Evolutionary conservation across 2,797 vertebrate species (phyloP).

Genomic region (Percopsis omiscomaycus): DNA sequence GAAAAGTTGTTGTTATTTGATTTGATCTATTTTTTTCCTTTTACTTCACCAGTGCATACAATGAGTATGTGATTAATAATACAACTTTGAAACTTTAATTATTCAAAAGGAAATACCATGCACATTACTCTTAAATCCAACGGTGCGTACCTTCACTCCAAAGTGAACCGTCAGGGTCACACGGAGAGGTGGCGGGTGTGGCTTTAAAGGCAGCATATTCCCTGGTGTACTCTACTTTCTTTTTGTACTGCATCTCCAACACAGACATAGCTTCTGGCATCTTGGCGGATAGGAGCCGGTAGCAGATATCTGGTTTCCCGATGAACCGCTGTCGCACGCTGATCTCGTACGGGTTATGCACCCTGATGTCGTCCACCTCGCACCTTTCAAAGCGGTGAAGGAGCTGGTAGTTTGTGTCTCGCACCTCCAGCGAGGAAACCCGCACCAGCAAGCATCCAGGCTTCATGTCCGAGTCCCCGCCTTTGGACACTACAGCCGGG

Average conservation of each 20-base stretch:
- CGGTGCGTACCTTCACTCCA: conserved; percentile 79
- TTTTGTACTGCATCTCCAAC: conserved; percentile 86
- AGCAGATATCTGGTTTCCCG: conserved; percentile 86
- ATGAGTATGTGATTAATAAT: no score
- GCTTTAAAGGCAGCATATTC: conserved; percentile 76
- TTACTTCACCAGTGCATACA: no score
- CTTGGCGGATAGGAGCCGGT: conserved; percentile 84
- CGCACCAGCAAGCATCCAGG: conserved; percentile 83
- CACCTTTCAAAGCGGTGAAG: conserved; percentile 83
- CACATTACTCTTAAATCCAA: not conserved
- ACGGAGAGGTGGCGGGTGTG: conserved; percentile 65
- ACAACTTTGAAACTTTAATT: no score
- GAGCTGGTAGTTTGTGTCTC: conserved; percentile 74
- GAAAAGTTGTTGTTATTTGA: no score
- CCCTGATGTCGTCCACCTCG: conserved; percentile 87
- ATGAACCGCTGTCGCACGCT: conserved; percentile 88
- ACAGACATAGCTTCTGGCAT: conserved; percentile 85
- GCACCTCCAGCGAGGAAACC: conserved; percentile 85
- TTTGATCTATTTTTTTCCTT: no score
- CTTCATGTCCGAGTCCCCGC: conserved; percentile 75
- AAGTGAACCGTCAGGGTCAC: conserved; percentile 59
- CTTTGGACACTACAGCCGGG: conserved; percentile 83
- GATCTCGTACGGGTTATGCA: conserved; percentile 87
- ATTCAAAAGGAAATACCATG: not conserved
- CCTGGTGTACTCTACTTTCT: conserved; percentile 82